Evolutionary conservation across 1,140 invertebrate species (phyloP).

Genomic region (Polypedilum vanderplanki): DNA sequence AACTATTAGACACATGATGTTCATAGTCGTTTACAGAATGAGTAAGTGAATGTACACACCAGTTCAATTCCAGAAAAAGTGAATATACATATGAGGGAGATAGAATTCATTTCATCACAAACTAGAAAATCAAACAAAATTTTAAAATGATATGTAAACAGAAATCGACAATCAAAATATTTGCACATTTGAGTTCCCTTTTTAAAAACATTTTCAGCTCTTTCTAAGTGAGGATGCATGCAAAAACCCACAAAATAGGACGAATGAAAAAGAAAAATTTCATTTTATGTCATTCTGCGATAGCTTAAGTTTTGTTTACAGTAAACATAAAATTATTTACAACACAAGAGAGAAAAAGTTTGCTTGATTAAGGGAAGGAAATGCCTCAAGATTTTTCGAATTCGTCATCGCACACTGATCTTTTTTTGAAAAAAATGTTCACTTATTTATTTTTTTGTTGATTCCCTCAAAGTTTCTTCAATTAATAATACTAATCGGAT

Average conservation of each 20-base stretch:
- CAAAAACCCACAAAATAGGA: no score
- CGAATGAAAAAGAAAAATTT: not conserved
- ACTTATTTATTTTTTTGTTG: no score
- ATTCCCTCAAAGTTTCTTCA: no score
- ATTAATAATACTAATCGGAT: no score
- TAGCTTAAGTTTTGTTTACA: not conserved
- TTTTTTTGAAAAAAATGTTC: no score
- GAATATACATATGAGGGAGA: not conserved
- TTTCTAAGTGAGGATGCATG: no score
- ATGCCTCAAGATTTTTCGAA: not conserved
- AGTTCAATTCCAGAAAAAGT: not conserved
- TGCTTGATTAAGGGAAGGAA: conserved; percentile 10
- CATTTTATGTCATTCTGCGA: conserved; percentile 6
- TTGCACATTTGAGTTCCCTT: conserved; percentile 8
- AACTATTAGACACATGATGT: conserved; percentile 7
- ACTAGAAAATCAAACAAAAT: conserved; percentile 22
- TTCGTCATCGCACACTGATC: no score
- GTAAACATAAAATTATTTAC: not conserved
- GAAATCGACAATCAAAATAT: conserved; percentile 24
- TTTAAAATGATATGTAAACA: conserved; percentile 27
- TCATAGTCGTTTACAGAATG: conserved; percentile 11
- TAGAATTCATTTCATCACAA: conserved; percentile 11
- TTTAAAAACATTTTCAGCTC: not conserved
- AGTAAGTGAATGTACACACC: not conserved
- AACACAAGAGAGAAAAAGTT: not conserved